Conservation (phyloP, 2,797 vertebrate genomes). For the Discoglossus pictus region DNA sequence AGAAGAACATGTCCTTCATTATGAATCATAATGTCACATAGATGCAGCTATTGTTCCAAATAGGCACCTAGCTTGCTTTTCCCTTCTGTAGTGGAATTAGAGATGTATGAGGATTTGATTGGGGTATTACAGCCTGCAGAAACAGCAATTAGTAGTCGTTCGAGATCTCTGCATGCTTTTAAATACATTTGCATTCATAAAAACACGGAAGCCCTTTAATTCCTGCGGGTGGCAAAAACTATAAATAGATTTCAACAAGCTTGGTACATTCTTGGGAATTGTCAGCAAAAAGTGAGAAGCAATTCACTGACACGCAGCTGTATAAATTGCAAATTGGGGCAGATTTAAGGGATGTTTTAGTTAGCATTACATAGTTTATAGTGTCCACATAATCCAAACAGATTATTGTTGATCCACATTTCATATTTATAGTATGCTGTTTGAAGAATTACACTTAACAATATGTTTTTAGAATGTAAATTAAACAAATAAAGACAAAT, state of each 20-base stretch:
- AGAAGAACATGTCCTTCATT: not conserved
- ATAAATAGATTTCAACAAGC: constrained; percentile 56
- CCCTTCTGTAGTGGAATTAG: constrained; percentile 19
- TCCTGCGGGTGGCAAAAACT: constrained; percentile 36
- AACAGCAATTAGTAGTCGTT: constrained; percentile 16
- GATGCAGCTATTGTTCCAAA: not conserved
- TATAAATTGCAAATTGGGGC: not conserved
- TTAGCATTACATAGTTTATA: not conserved
- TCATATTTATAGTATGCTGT: too few relatives aligned
- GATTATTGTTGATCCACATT: too few relatives aligned
- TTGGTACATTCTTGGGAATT: constrained; percentile 35
- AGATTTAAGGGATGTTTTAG: not conserved
- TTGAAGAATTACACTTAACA: too few relatives aligned
- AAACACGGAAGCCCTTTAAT: constrained; percentile 50
- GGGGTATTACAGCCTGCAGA: constrained; percentile 23
- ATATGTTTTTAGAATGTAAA: too few relatives aligned
- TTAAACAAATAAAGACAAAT: too few relatives aligned
- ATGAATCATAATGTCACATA: not conserved
- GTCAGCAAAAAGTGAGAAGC: constrained; percentile 29
- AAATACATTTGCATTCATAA: constrained; percentile 57
- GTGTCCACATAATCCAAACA: too few relatives aligned
- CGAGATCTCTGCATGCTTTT: not conserved
- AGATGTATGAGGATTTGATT: constrained; percentile 17
- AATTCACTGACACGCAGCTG: not conserved
- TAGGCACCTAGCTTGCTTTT: constrained; percentile 32